These are phyloP conservation scores for Spinus olivaceus DNA, from an alignment of 2,797 vertebrate genomes.

Conservation along the genomic window DNA sequence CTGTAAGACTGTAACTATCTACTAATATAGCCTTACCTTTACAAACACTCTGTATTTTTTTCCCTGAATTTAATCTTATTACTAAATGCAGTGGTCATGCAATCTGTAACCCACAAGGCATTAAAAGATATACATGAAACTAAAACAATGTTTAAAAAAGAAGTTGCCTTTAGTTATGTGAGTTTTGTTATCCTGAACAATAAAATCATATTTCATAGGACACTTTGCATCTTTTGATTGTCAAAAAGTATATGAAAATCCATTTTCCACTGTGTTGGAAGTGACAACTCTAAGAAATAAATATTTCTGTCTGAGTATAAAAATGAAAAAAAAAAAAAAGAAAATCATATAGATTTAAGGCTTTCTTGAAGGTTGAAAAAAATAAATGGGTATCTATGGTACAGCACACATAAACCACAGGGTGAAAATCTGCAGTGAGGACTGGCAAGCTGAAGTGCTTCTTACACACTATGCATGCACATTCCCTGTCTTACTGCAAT, in stretches of 20 bases:
- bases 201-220: not conserved
- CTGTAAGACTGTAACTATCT: not conserved
- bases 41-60: not conserved
- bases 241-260: not conserved
- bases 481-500: slow-evolving; percentile 49
- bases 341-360: not conserved
- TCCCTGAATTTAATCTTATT: not conserved
- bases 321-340: not conserved
- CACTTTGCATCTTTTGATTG: not conserved
- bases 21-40: not conserved
- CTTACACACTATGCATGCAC: slow-evolving; percentile 31
- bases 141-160: not conserved
- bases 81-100: not conserved
- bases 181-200: not conserved
- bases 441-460: slow-evolving; percentile 7
- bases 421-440: not conserved
- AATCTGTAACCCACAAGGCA: not conserved
- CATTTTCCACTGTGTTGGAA: not conserved
- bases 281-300: not conserved
- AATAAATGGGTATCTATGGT: not conserved
- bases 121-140: not conserved
- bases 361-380: not conserved
- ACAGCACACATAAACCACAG: not conserved
- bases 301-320: not conserved
- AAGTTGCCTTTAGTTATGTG: not conserved